phyloP scores from a whole-genome alignment of 2,797 vertebrate species.

The Lophotriccus pileatus region DNA sequence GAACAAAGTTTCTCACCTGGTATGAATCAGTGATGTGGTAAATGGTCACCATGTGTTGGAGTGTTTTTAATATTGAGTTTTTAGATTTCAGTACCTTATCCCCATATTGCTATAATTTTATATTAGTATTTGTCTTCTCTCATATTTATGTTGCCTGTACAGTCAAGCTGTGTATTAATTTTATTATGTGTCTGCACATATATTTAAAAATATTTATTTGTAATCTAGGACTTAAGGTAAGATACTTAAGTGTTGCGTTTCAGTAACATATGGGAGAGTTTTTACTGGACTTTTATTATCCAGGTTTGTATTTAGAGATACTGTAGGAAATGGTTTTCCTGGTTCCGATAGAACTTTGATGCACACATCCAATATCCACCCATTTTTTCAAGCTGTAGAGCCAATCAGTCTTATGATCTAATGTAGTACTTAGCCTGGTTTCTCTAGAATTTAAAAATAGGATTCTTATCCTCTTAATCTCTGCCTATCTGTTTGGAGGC shows the following conservation, averaged over 20 bases:
- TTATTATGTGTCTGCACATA: neutral
- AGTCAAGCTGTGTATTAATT: neutral
- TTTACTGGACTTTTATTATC: neutral
- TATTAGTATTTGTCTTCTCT: neutral
- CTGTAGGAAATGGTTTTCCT: neutral
- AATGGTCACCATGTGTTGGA: neutral
- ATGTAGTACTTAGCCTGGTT: neutral
- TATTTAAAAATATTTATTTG: neutral
- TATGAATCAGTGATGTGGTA: neutral
- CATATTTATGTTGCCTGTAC: neutral
- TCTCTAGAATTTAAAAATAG: neutral
- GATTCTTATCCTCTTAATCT: neutral
- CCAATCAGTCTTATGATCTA: neutral
- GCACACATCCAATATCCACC: neutral
- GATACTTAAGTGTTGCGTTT: neutral
- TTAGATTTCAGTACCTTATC: neutral
- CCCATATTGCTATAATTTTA: neutral
- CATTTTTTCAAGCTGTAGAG: neutral
- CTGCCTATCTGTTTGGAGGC: neutral
- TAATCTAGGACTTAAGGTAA: neutral
- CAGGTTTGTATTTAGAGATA: neutral
- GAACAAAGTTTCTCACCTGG: neutral
- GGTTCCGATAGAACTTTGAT: neutral
- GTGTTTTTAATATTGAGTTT: neutral
- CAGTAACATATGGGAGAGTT: neutral